Conservation (phyloP, 2,888 invertebrate genomes). For the Deilephila elpenor region DNA sequence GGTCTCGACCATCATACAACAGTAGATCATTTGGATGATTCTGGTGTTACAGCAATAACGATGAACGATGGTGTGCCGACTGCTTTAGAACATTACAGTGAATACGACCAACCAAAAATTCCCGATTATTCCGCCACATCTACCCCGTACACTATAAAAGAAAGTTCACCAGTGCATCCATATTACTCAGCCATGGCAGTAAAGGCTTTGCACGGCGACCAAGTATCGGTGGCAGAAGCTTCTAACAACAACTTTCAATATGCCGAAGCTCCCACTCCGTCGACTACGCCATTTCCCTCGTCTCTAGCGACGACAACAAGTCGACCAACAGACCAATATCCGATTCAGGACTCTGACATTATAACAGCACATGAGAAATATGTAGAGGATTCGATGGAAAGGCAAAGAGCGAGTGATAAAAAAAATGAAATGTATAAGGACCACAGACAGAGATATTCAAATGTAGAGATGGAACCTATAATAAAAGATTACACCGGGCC, state of each 20-base stretch:
- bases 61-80: constrained; percentile 55
- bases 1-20: constrained; percentile 69
- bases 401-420: constrained; percentile 42
- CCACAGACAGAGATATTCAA: constrained; percentile 47
- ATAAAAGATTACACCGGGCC: constrained; percentile 41
- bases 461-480: constrained; percentile 45
- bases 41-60: constrained; percentile 50
- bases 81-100: constrained; percentile 58
- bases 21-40: constrained; percentile 68
- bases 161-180: constrained; percentile 66
- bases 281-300: constrained; percentile 51
- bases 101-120: constrained; percentile 54
- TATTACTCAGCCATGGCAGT: constrained; percentile 72
- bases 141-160: constrained; percentile 64
- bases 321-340: constrained; percentile 46
- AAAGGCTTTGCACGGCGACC: constrained; percentile 66
- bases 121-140: constrained; percentile 54
- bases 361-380: constrained; percentile 47
- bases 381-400: constrained; percentile 44
- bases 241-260: constrained; percentile 74
- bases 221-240: constrained; percentile 63
- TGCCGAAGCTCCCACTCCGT: constrained; percentile 62
- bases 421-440: constrained; percentile 43
- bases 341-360: constrained; percentile 46
- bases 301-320: constrained; percentile 54